These are phyloP conservation scores for Regulus satrapa DNA, from an alignment of 2,113 vertebrate species.

Conservation along the genomic window DNA sequence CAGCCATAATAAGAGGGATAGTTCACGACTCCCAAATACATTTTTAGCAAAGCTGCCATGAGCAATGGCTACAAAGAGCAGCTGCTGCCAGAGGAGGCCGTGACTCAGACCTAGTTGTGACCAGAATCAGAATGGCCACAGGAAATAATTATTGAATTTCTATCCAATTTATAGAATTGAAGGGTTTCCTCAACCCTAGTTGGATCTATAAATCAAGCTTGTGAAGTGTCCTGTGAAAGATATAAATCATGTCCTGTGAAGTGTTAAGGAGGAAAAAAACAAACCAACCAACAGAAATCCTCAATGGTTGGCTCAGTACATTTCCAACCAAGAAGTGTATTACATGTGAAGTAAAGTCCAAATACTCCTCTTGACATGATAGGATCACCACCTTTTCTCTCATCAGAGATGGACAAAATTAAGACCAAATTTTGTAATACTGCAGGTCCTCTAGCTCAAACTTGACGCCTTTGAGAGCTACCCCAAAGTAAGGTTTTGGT, in stretches of 20 bases:
- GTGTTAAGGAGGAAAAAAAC: not conserved
- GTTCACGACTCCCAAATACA: conserved; percentile 14
- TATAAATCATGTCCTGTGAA: not conserved
- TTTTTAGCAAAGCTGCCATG: conserved; percentile 9
- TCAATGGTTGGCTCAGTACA: not conserved
- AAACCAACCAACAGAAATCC: not conserved
- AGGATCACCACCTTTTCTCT: not conserved
- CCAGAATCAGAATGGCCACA: not conserved
- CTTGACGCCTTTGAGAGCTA: not conserved
- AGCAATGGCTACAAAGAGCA: not conserved
- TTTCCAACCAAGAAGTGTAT: not conserved
- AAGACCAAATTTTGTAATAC: not conserved
- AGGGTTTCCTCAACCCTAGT: not conserved
- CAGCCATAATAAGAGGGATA: not conserved
- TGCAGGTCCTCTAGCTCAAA: not conserved
- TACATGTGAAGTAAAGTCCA: fast-evolving
- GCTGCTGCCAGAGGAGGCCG: not conserved
- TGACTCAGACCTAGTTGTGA: not conserved
- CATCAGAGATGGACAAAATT: not conserved
- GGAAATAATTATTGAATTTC: not conserved
- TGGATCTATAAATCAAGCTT: not conserved
- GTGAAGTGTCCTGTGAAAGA: no score
- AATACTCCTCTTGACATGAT: not conserved
- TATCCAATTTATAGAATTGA: not conserved
- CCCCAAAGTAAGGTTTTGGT: not conserved